Evolutionary conservation across 2,797 vertebrate species (phyloP), one percentile per base, ranked within the genome.

Genomic region (Gadopsis marmoratus): DNA sequence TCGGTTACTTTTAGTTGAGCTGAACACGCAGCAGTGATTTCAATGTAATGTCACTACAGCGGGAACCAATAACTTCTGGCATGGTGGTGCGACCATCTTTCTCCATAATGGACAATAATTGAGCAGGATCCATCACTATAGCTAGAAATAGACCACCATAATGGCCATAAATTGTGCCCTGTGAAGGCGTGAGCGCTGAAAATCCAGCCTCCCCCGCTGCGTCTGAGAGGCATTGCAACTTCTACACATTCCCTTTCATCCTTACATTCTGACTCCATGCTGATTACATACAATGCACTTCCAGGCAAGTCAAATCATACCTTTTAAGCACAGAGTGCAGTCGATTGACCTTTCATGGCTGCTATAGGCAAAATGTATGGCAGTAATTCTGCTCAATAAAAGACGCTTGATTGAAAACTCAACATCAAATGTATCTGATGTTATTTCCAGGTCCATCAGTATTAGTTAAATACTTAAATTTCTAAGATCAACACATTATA

Each of bases 51-150:
- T 86, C 81, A 88, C 91, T 92, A 87, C 94, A 94, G 90, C 81
- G 74, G 78, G 67, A 85, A 91, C 93, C 85, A 87, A 82, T 95
- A 88, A 96, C 96, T 95, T 94, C 94, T 91, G 88, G 66, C 76
- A 85, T 93, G 93, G 93, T 94, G 90, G 87, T 85, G 88, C 86
- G 85, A 95, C 96, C 96, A 95, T 96, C 95, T 96, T 94, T 96
- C 95, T 95, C 91, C 91, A 93, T 97, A 97, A 97, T 97, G 97
- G 97, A 96, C 96, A 96, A 96, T 97, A 97, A 97, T 97, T 97
- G 96, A 96, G 95, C 95, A 92, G 95, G 96, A 97, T 97, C 96
- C 95, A 97, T 97, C 96, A 95, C 95, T 92, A 94, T 93, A 88
- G 94, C 95, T 90, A 78, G 92, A 96, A 94, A 95, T 96, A 95